Evolutionary conservation across 2,797 vertebrate genomes (phyloP).

Genomic region (Pteropus rufus): DNA sequence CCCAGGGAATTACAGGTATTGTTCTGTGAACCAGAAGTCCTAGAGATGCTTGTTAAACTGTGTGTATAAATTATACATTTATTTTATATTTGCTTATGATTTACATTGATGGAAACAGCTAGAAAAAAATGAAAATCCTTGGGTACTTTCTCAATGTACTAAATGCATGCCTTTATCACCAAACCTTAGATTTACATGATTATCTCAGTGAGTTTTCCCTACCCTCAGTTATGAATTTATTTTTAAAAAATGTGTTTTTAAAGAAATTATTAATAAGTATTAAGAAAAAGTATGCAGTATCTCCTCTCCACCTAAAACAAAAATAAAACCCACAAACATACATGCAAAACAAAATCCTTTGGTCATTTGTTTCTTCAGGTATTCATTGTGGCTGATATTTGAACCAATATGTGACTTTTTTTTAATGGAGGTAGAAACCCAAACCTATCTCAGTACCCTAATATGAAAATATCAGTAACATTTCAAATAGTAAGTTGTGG

Average conservation of each 20-base stretch:
- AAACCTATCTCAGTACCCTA: slow-evolving; percentile 54
- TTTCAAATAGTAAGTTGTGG: slow-evolving; percentile 82
- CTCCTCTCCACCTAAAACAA: neutral
- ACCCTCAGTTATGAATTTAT: neutral
- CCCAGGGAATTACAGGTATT: slow-evolving; percentile 82
- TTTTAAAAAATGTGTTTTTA: slow-evolving; percentile 48
- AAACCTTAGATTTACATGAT: slow-evolving; percentile 19
- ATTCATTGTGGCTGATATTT: slow-evolving; percentile 63
- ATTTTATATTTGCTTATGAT: slow-evolving; percentile 60
- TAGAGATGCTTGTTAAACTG: slow-evolving; percentile 48
- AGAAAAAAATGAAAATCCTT: slow-evolving; percentile 18
- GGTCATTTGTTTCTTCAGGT: slow-evolving; percentile 43
- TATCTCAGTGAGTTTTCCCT: neutral
- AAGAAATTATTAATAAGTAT: neutral
- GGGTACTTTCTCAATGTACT: slow-evolving; percentile 21
- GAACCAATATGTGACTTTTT: slow-evolving; percentile 68
- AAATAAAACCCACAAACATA: neutral
- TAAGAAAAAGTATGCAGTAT: neutral
- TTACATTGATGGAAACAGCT: slow-evolving; percentile 44
- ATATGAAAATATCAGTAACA: slow-evolving; percentile 83
- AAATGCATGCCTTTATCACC: neutral
- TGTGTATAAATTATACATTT: slow-evolving; percentile 38
- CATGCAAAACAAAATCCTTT: slow-evolving; percentile 44
- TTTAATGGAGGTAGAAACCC: neutral
- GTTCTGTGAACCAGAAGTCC: slow-evolving; percentile 67